Base-by-base conservation (phyloP, 2,797 vertebrate species). In the Sternarchorhynchus goeldii region DNA sequence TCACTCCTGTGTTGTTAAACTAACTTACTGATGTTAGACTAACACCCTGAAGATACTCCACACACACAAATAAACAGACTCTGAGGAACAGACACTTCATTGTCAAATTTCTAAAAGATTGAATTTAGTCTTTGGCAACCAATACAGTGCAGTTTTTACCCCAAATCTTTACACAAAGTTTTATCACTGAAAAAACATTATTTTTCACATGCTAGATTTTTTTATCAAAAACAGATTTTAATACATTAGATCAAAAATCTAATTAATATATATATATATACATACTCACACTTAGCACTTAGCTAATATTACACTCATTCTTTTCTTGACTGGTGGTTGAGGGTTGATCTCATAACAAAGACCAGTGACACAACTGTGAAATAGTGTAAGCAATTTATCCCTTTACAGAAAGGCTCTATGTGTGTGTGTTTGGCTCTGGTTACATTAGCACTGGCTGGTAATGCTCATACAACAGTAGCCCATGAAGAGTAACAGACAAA, bases 391-490 rank as follows among this genome's bases (percentile, higher is more conserved):
- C 3, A 31, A 39, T 20, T 58, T 55, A 60, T 55, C 5, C 34
- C 56, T 20, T 58, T 36, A 67, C 62, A 41, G 2, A 5, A 65
- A n/a, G 76, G 68, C 50, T 20, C 29, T 41, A 34, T 60, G 45
- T 58, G n/a, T 18, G 25, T 53, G n/a, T 18, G 16, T 45, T 21
- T 63, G 34, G 66, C 53, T 55, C 73, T 59, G 32, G 31, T 41
- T 72, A 67, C 76, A 64, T 73, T 81, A 79, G 80, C 80, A 79
- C 77, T 20, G 69, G 39, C 74, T 79, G 83, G 73, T 70, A 70
- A 67, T 70, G 36, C 67, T 64, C 63, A 71, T 71, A 82, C 76
- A 77, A 81, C 68, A 66, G 77, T 16, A 78, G 71, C 60, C 60
- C 76, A 81, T 71, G 78, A 7, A 4, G n/a, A 78, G 75, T 29